Conservation (phyloP, 1,140 invertebrate genomes). For the Drosophila pseudoananassae region DNA sequence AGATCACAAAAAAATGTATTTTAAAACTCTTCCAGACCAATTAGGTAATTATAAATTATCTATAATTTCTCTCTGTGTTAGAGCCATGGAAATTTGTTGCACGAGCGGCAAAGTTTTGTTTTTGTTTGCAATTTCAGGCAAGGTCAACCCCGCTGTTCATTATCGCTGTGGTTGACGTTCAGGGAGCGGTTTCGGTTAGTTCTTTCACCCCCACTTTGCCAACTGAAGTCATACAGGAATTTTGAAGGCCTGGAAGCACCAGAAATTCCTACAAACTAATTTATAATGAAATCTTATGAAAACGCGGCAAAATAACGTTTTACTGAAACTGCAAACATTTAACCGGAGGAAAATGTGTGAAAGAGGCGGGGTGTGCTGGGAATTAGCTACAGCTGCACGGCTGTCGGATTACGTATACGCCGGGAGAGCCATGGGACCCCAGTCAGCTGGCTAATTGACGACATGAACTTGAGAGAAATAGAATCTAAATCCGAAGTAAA, state of each 20-base stretch:
- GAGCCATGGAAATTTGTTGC: conserved; percentile 52
- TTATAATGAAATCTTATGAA: conserved; percentile 2
- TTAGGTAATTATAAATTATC: background rate
- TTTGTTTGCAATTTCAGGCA: conserved; percentile 51
- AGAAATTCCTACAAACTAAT: conserved; percentile 5
- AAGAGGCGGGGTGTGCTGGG: background rate
- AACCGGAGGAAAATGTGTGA: too few species aligned
- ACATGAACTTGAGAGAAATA: conserved; percentile 20
- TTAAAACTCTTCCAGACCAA: background rate
- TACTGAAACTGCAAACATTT: conserved; percentile 2
- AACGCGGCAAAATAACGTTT: background rate
- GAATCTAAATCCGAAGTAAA: conserved; percentile 1
- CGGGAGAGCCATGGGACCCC: conserved; percentile 27
- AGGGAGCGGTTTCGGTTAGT: background rate
- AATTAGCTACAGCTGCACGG: conserved; percentile 30
- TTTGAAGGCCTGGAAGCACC: conserved; percentile 7
- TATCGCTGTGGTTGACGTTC: conserved; percentile 50
- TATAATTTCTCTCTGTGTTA: conserved; percentile 17
- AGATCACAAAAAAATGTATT: background rate
- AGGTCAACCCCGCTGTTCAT: conserved; percentile 67
- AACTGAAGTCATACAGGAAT: conserved; percentile 23
- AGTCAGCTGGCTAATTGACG: conserved; percentile 63
- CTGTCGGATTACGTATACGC: conserved; percentile 66
- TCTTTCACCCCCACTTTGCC: conserved; percentile 1
- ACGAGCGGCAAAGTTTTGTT: conserved; percentile 37